phyloP scores from a whole-genome alignment of 2,113 vertebrate species.

The Cryptoleucopteryx plumbea region DNA sequence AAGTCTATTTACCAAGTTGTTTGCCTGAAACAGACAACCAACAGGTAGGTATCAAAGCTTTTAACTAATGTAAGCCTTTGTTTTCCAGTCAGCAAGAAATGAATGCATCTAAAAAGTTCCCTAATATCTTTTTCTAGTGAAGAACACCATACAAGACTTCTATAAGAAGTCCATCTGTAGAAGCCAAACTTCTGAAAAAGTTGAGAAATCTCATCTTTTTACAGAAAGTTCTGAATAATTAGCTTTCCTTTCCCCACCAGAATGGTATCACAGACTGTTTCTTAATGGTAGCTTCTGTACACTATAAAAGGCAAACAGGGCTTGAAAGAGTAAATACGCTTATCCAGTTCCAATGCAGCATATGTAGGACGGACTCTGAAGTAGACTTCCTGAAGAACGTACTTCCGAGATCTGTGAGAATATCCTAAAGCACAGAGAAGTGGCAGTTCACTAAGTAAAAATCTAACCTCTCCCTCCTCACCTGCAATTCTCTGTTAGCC shows the following conservation, averaged over 20 bases:
- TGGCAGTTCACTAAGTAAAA: not conserved
- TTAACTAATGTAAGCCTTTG: not conserved
- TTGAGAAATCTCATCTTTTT: slow-evolving; percentile 42
- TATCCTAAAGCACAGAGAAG: not conserved
- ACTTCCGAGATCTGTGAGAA: not conserved
- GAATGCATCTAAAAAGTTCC: slow-evolving; percentile 18
- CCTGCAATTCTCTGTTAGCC: not conserved
- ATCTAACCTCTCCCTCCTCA: not conserved
- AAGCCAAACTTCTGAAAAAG: slow-evolving; percentile 34
- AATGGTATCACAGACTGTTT: not conserved
- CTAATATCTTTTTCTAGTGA: slow-evolving; percentile 37
- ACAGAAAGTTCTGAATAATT: slow-evolving; percentile 23
- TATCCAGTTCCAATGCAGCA: not conserved
- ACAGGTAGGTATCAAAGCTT: not conserved
- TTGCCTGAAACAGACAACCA: not conserved
- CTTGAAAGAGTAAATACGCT: not conserved
- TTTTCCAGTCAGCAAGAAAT: slow-evolving; percentile 54
- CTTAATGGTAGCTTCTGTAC: not conserved
- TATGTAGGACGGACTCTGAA: not conserved
- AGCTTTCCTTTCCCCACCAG: not conserved
- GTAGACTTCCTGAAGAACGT: not conserved
- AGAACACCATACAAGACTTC: slow-evolving; percentile 10
- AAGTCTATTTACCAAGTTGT: not conserved
- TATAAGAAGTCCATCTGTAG: not conserved
- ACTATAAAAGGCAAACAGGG: not conserved